Base-by-base conservation (phyloP, 2,888 invertebrate species). In the Cryptocheilus praepositus region DNA sequence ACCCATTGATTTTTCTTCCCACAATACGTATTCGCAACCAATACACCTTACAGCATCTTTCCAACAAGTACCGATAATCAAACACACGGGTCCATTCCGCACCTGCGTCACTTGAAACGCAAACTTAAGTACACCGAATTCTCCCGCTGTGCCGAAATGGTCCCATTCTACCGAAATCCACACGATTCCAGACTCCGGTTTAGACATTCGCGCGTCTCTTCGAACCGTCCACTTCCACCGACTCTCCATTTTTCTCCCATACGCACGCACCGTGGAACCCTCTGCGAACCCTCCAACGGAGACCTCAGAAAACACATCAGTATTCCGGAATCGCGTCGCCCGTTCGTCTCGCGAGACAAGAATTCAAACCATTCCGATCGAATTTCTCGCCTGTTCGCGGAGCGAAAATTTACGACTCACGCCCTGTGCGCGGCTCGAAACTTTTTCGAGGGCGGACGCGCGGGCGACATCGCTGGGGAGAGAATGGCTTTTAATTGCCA, bases 301-400 rank as follows among this genome's bases (percentile, higher is more conserved):
- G 69, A 70, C 67, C 64, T 70, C 43, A 19, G 4, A 13, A 4
- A 67, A 68, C 68, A 70, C 83, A 88, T 88, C 86, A 83, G 85
- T 86, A 87, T 88, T 86, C 88, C 71, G 72, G 77, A 86, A 83
- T 83, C 84, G 88, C 83, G 75, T 81, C 72, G 75, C 78, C 81
- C 84, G 85, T 85, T 81, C 83, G 83, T 88, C 88, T 86, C 80
- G 69, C 77, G 68, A 67, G 81, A 82, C 79, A 78, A 81, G 87
- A 88, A 88, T 88, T 84, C 85, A 77, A 85, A 85, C 83, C 79
- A 85, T 88, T 84, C 75, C 78, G 83, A 86, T 85, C 86, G 86
- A 86, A 86, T 86, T 87, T 85, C 79, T 77, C 81, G 83, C 75
- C 81, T 75, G 82, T 76, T 77, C 69, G 70, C 75, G 73, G 59